Evolutionary conservation across 2,888 invertebrate species (phyloP), one percentile per base, ranked within the genome.

Genomic region (Dascillus cervinus): DNA sequence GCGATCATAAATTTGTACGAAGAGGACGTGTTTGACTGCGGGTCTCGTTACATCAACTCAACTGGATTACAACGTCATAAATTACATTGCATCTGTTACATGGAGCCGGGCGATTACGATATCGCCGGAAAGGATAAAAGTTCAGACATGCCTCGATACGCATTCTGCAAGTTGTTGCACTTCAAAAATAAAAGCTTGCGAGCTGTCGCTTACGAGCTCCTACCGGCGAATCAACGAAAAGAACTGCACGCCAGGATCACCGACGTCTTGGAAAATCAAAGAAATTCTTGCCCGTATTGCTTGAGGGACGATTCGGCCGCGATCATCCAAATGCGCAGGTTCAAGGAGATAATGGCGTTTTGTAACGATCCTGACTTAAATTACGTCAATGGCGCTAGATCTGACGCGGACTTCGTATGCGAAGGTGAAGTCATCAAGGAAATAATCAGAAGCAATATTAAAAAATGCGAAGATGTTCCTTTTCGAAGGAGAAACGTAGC

Each of bases 161-260:
- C 75, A 4, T 70, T 69, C 53, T 77, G 77, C 49, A 71, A 69
- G 52, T 55, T 73, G 5, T 61, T 77, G 51, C 69, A 67, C 49
- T 77, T 77, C 47, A 69, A 66, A 52, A 69, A 65, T 39, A 65
- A 60, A 38, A 65, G 60, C 30, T 68, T 74, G 21, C 65, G 69
- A 41, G 62, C 64, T 36, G 64, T 71, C 1, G 69, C 73, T 32
- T 74, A 76, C 44, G 70, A 73, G 41, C 49, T 72, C 14, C 53
- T 76, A 11, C 67, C 72, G 0, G 55, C 67, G 4, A 70, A 69
- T 43, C 73, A 75, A 43, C 73, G 69, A 44, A 71, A 67, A 41
- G 70, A 72, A 46, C 69, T 73, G 46, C 76, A 77, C 44, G 53
- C 66, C 1, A 65, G 69, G 31, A 66, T 70, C 14, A 68, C 71